phyloP scores from a whole-genome alignment of 1,140 invertebrate genomes.

The Pachyrhynchus sulphureomaculatus region DNA sequence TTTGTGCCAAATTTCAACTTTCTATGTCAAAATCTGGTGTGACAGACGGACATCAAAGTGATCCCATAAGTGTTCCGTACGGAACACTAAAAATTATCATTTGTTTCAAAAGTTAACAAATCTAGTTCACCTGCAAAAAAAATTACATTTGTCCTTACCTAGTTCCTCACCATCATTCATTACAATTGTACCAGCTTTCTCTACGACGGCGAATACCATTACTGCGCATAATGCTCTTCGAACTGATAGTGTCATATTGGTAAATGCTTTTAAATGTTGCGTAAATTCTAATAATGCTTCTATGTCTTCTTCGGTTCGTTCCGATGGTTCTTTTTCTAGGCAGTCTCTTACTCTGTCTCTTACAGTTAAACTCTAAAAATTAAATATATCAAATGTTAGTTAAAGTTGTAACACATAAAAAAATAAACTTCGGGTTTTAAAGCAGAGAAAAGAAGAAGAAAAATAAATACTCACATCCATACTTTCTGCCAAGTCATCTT shows the following conservation, averaged over 20 bases:
- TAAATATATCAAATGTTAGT: neutral
- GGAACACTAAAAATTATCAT: no score
- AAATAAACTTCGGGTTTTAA: neutral
- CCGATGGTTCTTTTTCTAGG: conserved; percentile 93
- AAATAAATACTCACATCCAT: conserved; percentile 73
- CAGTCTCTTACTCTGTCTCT: conserved; percentile 95
- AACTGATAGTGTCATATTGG: conserved; percentile 89
- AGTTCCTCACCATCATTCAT: conserved; percentile 97
- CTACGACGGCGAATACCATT: conserved; percentile 97
- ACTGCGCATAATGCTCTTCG: conserved; percentile 88
- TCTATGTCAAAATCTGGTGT: no score
- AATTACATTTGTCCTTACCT: conserved; percentile 6
- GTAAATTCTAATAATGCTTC: conserved; percentile 95
- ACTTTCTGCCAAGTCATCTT: conserved; percentile 89
- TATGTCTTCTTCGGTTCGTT: conserved; percentile 92
- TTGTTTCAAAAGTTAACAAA: no score
- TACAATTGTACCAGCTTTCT: conserved; percentile 93
- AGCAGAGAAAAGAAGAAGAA: no score
- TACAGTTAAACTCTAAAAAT: conserved; percentile 76
- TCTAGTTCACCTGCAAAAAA: no score
- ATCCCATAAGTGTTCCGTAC: no score
- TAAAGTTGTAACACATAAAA: neutral
- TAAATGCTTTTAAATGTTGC: conserved; percentile 93
- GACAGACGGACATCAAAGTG: no score
- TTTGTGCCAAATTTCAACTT: no score